Evolutionary conservation across 2,113 vertebrate species (phyloP).

Genomic region (Xyrauchen texanus): DNA sequence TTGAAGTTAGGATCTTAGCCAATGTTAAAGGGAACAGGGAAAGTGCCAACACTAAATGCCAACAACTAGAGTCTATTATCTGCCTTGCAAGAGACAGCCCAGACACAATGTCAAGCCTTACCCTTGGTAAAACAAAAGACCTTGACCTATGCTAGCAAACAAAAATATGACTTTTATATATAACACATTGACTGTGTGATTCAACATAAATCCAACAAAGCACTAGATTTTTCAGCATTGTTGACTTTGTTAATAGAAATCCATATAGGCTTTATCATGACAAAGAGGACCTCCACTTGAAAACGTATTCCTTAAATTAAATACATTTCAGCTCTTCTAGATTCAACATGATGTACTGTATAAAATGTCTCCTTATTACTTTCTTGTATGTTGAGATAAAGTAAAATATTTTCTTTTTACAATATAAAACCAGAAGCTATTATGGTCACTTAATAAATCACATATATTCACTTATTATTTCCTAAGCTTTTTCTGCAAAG

Average conservation of each 20-base stretch:
- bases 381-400: background rate
- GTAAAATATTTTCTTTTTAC: too few species aligned
- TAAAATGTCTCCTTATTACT: background rate
- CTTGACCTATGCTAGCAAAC: background rate
- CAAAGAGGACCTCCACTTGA: background rate
- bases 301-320: background rate
- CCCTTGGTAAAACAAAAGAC: slow-evolving; percentile 22
- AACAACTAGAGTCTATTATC: slow-evolving; percentile 64
- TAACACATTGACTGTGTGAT: background rate
- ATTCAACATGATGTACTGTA: background rate
- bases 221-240: background rate
- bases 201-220: background rate
- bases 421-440: too few species aligned
- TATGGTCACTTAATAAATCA: too few species aligned
- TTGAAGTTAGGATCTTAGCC: slow-evolving; percentile 57
- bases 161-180: too few species aligned
- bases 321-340: background rate
- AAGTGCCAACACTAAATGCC: slow-evolving; percentile 57
- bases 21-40: slow-evolving; percentile 58
- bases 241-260: background rate
- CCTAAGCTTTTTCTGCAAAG: slow-evolving; percentile 31
- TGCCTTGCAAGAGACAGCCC: slow-evolving; percentile 47
- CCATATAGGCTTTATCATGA: background rate
- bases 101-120: slow-evolving; percentile 36
- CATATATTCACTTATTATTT: background rate